Evolutionary conservation across 1,140 invertebrate genomes (phyloP), one percentile per base, ranked within the genome.

Genomic region (Drosophila simulans): DNA sequence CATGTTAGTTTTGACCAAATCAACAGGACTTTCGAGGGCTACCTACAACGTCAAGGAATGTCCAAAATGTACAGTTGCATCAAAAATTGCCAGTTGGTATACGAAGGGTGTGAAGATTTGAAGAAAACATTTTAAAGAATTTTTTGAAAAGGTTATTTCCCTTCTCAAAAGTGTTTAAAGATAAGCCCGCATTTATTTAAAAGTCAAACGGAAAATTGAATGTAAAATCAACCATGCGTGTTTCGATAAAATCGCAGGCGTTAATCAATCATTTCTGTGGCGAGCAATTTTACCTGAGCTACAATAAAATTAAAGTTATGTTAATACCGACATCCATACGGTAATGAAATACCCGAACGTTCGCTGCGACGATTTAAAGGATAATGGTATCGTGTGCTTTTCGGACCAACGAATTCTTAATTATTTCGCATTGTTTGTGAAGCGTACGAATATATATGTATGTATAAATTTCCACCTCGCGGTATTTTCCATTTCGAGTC

Each of bases 351-450:
- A 13, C 31, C 42, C 60, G 37, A 37, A 51, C 27, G n/a, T 15
- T 34, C 22, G 13, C 46, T 8, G 3, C 8, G 49, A 17, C 51
- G 20, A 45, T 22, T 49, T 39, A 34, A 34, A 65, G 58, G 58
- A 80, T 68, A 52, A 79, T 53, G 70, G 20, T 39, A 15, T 35
- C 34, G 34, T 48, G 62, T 46, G 42, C 51, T 40, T 39, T 34
- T 56, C 43, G 20, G 63, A 54, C 56, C 73, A 58, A 37, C 37
- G 63, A 48, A 70, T 78, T 66, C 78, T 64, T 60, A 86, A 81
- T 85, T 82, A 78, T 80, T 71, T 77, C 12, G 46, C 39, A 59
- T 81, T 80, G 58, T 60, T 81, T 58, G 62, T 60, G 35, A 35
- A 40, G 46, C 22, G 20, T 39, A 27, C 31, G 15, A 1, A 20